Conservation (phyloP, 2,888 invertebrate genomes). For the Lasioglossum vierecki region DNA sequence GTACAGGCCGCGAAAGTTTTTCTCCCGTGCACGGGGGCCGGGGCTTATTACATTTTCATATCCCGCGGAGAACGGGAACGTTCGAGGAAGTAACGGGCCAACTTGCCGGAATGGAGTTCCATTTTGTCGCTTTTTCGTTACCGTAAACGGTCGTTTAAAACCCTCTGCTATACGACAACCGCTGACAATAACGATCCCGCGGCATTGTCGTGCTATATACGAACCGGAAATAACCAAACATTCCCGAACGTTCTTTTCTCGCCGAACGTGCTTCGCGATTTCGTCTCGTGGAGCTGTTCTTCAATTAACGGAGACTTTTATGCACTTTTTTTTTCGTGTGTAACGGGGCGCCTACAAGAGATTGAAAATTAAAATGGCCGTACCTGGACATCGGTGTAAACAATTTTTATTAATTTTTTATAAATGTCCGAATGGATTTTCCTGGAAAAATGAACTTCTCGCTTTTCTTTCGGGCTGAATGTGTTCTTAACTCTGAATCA, state of each 20-base stretch:
- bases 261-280: too few species aligned
- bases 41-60: slow-evolving; percentile 61
- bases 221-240: not conserved
- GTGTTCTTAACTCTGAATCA: not conserved
- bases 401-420: not conserved
- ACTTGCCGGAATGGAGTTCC: slow-evolving; percentile 48
- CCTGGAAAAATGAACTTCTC: not conserved
- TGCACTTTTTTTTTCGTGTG: too few species aligned
- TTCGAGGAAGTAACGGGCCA: slow-evolving; percentile 46
- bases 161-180: slow-evolving; percentile 18
- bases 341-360: accelerated
- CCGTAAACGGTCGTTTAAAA: slow-evolving; percentile 46
- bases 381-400: not conserved
- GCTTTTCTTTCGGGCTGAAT: not conserved
- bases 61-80: slow-evolving; percentile 39
- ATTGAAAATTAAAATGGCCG: too few species aligned
- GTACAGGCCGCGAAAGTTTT: slow-evolving; percentile 45
- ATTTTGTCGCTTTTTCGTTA: slow-evolving; percentile 51
- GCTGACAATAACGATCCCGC: slow-evolving; percentile 30
- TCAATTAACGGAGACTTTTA: too few species aligned
- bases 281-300: too few species aligned
- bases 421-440: not conserved
- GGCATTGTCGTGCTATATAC: slow-evolving; percentile 21
- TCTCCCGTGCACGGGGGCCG: slow-evolving; percentile 33
- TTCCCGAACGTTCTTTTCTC: slow-evolving; percentile 1